Evolutionary conservation across 2,797 vertebrate species (phyloP).

Genomic region (Labroides dimidiatus): DNA sequence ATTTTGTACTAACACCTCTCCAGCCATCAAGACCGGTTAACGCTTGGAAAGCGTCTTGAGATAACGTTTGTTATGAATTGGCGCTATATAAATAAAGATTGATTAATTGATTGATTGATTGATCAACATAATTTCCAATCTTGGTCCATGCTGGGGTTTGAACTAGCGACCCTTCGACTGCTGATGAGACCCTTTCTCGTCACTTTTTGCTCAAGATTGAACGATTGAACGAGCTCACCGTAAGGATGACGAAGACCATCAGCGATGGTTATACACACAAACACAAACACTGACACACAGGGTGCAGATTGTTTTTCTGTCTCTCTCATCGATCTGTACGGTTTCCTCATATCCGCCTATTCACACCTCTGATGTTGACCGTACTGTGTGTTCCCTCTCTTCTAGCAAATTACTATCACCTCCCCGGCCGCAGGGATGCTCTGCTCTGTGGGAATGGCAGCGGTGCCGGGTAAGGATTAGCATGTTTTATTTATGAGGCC

Average conservation of each 20-base stretch:
- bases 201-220: too few relatives aligned
- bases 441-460: slow-evolving; percentile 95
- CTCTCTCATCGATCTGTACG: background rate
- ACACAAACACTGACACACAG: background rate
- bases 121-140: too few relatives aligned
- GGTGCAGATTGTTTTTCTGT: slow-evolving; percentile 4
- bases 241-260: slow-evolving; percentile 22
- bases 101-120: too few relatives aligned
- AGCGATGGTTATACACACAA: too few relatives aligned
- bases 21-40: too few relatives aligned
- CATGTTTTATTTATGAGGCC: slow-evolving; percentile 71
- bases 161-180: too few relatives aligned
- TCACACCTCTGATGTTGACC: slow-evolving; percentile 8
- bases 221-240: background rate
- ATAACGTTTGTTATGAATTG: too few relatives aligned
- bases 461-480: slow-evolving; percentile 91
- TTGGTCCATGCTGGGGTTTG: too few relatives aligned
- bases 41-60: too few relatives aligned
- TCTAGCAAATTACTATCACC: slow-evolving; percentile 92
- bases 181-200: too few relatives aligned
- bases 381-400: slow-evolving; percentile 30
- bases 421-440: slow-evolving; percentile 92
- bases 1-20: too few relatives aligned
- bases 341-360: slow-evolving; percentile 12
- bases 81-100: too few relatives aligned